phyloP scores from a whole-genome alignment of 1,140 invertebrate genomes.

The Drosophila elegans region DNA sequence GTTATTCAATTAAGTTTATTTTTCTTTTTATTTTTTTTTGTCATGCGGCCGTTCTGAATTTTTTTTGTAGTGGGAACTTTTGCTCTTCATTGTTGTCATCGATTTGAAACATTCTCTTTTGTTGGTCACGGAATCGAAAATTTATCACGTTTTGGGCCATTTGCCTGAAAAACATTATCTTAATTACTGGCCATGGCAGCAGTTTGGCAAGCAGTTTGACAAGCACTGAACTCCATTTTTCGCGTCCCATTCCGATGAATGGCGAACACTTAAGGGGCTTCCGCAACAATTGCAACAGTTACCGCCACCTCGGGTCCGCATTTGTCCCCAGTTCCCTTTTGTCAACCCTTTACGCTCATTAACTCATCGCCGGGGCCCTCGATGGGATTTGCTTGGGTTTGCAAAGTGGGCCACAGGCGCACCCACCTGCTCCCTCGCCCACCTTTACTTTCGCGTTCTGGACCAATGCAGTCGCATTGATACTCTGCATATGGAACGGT shows the following conservation, averaged over 20 bases:
- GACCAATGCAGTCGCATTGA: conserved; percentile 12
- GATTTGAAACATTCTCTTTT: conserved; percentile 25
- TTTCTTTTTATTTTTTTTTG: conserved; percentile 3
- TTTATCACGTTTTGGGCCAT: conserved; percentile 23
- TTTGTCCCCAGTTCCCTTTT: conserved; percentile 30
- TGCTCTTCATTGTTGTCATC: conserved; percentile 21
- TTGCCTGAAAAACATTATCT: conserved; percentile 16
- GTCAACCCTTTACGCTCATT: conserved; percentile 55
- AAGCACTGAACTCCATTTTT: conserved; percentile 1
- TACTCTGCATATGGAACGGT: conserved; percentile 4
- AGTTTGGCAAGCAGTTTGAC: conserved; percentile 20
- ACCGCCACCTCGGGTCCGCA: conserved; percentile 5
- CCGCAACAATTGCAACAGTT: conserved; percentile 40
- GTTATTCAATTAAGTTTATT: conserved; percentile 62
- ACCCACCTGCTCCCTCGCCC: conserved; percentile 6
- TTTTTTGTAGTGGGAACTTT: conserved; percentile 34
- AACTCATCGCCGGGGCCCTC: conserved; percentile 43
- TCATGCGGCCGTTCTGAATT: conserved; percentile 7
- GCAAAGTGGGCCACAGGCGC: conserved; percentile 4
- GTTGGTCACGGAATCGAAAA: conserved; percentile 28
- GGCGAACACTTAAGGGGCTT: conserved; percentile 46
- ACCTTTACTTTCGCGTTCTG: neutral
- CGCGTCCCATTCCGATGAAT: conserved; percentile 21
- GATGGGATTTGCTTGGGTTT: conserved; percentile 44
- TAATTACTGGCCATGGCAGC: conserved; percentile 7